Evolutionary conservation across 2,888 invertebrate species (phyloP).

Genomic region (Acrocyrtus sp.): DNA sequence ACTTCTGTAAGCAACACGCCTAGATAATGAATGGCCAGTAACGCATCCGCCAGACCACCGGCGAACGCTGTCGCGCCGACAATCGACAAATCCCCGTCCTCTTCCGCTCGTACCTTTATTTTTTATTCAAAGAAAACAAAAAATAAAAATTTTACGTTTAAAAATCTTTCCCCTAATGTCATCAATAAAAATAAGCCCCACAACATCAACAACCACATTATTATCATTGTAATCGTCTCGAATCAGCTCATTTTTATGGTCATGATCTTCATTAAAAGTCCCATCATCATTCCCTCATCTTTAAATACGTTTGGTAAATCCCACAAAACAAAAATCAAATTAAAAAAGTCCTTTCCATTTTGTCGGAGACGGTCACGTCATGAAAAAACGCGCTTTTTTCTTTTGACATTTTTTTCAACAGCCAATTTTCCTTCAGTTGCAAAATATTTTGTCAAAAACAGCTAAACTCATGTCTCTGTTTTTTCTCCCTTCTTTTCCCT

Average conservation of each 20-base stretch:
- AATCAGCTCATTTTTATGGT: slow-evolving; percentile 39
- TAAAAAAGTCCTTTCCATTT: slow-evolving; percentile 27
- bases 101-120: slow-evolving; percentile 61
- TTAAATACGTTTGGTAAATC: neutral
- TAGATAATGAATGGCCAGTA: slow-evolving; percentile 94
- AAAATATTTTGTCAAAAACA: no score
- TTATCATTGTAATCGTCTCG: neutral
- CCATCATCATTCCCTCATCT: slow-evolving; percentile 15
- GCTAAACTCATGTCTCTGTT: no score
- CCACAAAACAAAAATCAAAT: slow-evolving; percentile 34
- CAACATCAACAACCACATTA: neutral
- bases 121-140: slow-evolving; percentile 25
- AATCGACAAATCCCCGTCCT: slow-evolving; percentile 62
- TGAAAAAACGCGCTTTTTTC: no score
- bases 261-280: slow-evolving; percentile 48
- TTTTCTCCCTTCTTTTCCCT: no score
- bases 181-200: slow-evolving; percentile 39
- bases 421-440: no score
- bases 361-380: no score
- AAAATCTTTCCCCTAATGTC: slow-evolving; percentile 14
- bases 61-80: slow-evolving; percentile 63
- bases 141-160: neutral
- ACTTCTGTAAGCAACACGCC: slow-evolving; percentile 94
- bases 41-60: slow-evolving; percentile 86
- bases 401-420: no score